These are phyloP conservation scores for Hemistola chrysoprasaria DNA, from an alignment of 2,888 invertebrate genomes.

Conservation along the genomic window DNA sequence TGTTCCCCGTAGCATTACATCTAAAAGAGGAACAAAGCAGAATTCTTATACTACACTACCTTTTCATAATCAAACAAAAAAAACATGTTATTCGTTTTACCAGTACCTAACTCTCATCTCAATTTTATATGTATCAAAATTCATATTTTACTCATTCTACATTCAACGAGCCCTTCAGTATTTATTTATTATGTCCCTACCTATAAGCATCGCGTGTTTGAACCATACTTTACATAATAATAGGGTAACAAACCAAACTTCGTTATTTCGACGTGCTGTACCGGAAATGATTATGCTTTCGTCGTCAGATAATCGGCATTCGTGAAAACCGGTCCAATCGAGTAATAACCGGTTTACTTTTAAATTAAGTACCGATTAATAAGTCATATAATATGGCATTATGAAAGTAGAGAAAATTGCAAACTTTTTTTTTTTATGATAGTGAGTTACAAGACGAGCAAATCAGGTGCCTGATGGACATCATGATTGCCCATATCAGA, in stretches of 20 bases:
- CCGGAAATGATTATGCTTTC: constrained; percentile 44
- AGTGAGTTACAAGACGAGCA: too few species aligned
- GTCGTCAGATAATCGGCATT: constrained; percentile 28
- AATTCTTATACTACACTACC: too few species aligned
- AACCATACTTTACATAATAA: constrained; percentile 27
- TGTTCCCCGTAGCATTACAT: too few species aligned
- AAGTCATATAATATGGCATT: constrained; percentile 10
- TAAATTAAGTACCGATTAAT: constrained; percentile 5
- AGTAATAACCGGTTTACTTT: constrained; percentile 8
- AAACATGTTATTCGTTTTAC: too few species aligned
- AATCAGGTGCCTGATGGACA: too few species aligned
- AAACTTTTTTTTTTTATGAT: too few species aligned
- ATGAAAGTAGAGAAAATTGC: constrained; percentile 21
- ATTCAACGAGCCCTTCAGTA: constrained; percentile 6
- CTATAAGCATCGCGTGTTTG: constrained; percentile 20
- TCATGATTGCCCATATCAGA: too few species aligned
- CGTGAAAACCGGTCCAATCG: constrained; percentile 29
- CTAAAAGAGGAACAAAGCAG: too few species aligned
- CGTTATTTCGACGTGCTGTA: constrained; percentile 36
- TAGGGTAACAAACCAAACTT: constrained; percentile 34
- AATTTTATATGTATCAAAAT: too few species aligned
- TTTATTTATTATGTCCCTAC: constrained; percentile 18
- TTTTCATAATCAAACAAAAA: too few species aligned
- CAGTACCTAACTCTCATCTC: too few species aligned
- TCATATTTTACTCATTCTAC: too few species aligned